phyloP scores from a whole-genome alignment of 2,797 vertebrate species.

The Hyperoplus lanceolatus region DNA sequence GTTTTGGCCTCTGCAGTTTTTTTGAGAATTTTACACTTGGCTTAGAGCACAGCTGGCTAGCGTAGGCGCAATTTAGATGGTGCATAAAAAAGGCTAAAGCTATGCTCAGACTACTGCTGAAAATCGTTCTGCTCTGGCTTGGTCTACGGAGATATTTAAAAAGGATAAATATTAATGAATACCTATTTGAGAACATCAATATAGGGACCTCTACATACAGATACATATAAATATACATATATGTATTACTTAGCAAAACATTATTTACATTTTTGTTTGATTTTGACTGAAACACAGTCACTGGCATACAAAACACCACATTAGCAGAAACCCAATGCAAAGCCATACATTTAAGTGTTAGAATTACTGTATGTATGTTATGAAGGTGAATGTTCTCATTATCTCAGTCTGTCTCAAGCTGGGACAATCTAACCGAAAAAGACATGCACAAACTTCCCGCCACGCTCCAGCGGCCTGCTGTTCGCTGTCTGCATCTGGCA shows the following conservation, averaged over 20 bases:
- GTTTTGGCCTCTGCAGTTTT: too few species aligned
- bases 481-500: conserved; percentile 10
- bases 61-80: too few species aligned
- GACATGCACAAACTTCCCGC: not conserved
- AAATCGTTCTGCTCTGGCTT: too few species aligned
- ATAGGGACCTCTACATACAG: not conserved
- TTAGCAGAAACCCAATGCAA: not conserved
- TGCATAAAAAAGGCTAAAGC: too few species aligned
- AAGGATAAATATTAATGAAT: not conserved
- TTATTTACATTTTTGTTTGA: not conserved
- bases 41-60: too few species aligned
- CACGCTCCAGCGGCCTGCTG: not conserved
- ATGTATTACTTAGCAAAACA: not conserved
- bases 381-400: conserved; percentile 37
- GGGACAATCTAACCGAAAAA: conserved; percentile 24
- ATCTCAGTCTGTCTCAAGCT: conserved; percentile 30
- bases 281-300: not conserved
- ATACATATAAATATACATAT: not conserved
- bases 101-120: too few species aligned
- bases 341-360: not conserved
- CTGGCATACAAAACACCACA: not conserved
- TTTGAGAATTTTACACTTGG: too few species aligned
- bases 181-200: not conserved
- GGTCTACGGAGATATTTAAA: too few species aligned
- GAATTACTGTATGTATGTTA: not conserved